Conservation (phyloP, 2,113 vertebrate genomes). For the Anarrhichthys ocellatus region DNA sequence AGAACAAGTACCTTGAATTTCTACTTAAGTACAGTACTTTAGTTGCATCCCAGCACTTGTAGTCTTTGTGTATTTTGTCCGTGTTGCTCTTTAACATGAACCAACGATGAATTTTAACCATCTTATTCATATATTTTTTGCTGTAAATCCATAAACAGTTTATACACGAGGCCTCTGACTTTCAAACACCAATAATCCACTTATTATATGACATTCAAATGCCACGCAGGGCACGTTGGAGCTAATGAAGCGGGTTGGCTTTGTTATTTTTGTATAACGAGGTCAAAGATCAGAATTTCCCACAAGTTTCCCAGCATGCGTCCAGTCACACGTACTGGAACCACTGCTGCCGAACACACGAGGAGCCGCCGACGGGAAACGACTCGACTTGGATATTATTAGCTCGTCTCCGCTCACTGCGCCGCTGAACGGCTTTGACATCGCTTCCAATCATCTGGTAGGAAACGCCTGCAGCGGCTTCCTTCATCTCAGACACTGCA, state of each 20-base stretch:
- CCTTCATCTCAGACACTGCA: conserved; percentile 8
- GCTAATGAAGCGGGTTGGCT: not conserved
- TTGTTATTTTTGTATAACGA: not conserved
- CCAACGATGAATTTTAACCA: not conserved
- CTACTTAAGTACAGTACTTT: too few relatives aligned
- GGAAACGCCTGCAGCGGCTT: conserved; percentile 29
- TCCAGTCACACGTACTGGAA: conserved; percentile 35
- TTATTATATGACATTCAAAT: not conserved
- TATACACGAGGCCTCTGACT: not conserved
- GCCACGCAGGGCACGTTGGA: not conserved
- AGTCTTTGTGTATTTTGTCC: not conserved
- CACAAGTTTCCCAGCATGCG: not conserved
- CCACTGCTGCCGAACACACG: conserved; percentile 3
- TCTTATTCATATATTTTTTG: not conserved
- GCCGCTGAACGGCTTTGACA: conserved; percentile 41
- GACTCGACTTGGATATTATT: conserved; percentile 55
- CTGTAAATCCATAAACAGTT: not conserved
- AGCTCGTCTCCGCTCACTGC: conserved; percentile 45
- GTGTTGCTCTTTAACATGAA: not conserved
- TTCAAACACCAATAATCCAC: not conserved
- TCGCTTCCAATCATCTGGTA: conserved; percentile 39
- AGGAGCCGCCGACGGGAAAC: conserved; percentile 2
- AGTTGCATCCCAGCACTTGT: too few relatives aligned
- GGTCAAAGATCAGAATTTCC: too few relatives aligned
- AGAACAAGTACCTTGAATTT: too few relatives aligned